These are phyloP conservation scores for Litoditis marina DNA, from an alignment of 2,888 invertebrate genomes.

Conservation along the genomic window DNA sequence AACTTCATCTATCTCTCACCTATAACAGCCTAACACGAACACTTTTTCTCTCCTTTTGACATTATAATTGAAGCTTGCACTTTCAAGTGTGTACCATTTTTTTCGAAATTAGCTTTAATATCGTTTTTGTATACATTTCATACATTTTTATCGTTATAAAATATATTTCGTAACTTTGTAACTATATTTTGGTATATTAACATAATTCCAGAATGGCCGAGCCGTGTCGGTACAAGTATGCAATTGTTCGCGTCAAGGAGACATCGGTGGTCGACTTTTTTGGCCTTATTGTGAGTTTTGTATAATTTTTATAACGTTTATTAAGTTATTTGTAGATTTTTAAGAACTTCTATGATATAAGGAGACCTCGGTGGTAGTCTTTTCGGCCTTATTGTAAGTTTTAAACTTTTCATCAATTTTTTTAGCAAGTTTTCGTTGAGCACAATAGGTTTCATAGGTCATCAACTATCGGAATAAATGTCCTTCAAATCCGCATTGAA, in stretches of 20 bases:
- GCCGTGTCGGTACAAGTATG: slow-evolving; percentile 29
- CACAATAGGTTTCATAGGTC: too few species aligned
- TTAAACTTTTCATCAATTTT: too few species aligned
- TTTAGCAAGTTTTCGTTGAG: too few species aligned
- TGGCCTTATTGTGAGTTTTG: slow-evolving; percentile 30
- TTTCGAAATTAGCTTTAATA: not conserved
- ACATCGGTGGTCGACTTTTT: slow-evolving; percentile 36
- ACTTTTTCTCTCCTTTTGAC: not conserved
- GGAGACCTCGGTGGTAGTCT: too few species aligned
- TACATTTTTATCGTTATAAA: not conserved
- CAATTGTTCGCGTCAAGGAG: slow-evolving; percentile 35
- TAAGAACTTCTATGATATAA: too few species aligned
- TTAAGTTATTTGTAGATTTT: too few species aligned
- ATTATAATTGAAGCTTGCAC: not conserved
- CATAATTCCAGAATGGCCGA: slow-evolving; percentile 10
- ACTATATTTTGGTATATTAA: not conserved
- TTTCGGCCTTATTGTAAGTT: too few species aligned
- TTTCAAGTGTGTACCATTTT: not conserved
- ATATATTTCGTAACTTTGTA: not conserved
- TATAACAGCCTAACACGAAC: too few species aligned
- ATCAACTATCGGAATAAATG: too few species aligned
- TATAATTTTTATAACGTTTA: too few species aligned
- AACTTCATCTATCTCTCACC: too few species aligned
- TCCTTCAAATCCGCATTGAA: too few species aligned
- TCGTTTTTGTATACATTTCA: not conserved